Percentiles rank a stretch among this genome's conserved stretches.
Conservation (phyloP, 2,113 vertebrate genomes). For the Antennarius striatus region DNA sequence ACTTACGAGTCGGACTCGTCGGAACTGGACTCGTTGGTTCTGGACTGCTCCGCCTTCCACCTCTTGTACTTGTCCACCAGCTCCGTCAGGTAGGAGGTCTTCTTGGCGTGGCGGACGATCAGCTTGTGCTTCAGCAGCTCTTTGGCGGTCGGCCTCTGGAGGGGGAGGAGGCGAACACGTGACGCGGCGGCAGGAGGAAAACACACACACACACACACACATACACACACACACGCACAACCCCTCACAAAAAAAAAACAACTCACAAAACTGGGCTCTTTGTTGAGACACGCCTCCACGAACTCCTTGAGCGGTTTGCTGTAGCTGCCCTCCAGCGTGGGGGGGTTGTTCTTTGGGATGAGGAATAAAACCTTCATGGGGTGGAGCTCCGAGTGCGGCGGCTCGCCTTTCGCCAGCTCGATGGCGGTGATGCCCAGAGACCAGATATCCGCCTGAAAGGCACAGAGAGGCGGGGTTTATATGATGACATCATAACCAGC, state of each 20-base stretch:
- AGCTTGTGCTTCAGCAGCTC: conserved; percentile 98
- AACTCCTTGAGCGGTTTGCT: conserved; percentile 97
- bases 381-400: conserved; percentile 94
- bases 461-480: neutral
- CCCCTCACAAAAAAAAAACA: no score
- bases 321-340: conserved; percentile 95
- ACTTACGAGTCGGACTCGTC: conserved; percentile 94
- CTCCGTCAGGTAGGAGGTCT: conserved; percentile 95
- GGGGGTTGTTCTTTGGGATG: conserved; percentile 98
- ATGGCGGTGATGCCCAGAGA: conserved; percentile 97
- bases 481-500: no score
- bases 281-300: conserved; percentile 95
- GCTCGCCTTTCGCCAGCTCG: conserved; percentile 94
- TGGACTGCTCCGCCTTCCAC: conserved; percentile 93
- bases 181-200: neutral
- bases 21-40: conserved; percentile 88
- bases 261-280: conserved; percentile 98
- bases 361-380: conserved; percentile 99
- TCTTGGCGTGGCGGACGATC: conserved; percentile 93
- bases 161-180: neutral
- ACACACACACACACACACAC: neutral
- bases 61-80: conserved; percentile 96
- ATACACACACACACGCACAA: neutral
- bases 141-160: conserved; percentile 94
- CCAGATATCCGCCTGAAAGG: conserved; percentile 95